These are phyloP conservation scores for Papilio protenor DNA, from an alignment of 2,888 invertebrate genomes.

Conservation along the genomic window DNA sequence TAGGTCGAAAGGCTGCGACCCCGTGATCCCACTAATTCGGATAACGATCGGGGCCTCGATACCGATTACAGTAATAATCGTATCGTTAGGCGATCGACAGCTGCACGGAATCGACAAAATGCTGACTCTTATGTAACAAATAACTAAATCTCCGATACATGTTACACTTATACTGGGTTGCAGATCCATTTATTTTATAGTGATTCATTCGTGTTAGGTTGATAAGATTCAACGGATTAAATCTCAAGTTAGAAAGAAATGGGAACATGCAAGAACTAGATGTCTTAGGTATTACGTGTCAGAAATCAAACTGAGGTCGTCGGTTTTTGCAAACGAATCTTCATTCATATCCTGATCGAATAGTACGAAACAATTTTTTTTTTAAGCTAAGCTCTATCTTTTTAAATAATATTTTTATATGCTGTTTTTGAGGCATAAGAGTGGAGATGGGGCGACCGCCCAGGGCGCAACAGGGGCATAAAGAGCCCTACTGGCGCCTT, in stretches of 20 bases:
- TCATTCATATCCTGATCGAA: too few relatives aligned
- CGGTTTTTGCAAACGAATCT: too few relatives aligned
- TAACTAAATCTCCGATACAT: conserved; percentile 23
- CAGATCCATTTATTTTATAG: too few relatives aligned
- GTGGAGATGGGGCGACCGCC: too few relatives aligned
- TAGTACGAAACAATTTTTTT: not conserved
- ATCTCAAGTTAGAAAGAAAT: too few relatives aligned
- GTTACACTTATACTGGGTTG: not conserved
- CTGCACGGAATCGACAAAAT: conserved; percentile 51
- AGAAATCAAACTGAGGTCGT: too few relatives aligned
- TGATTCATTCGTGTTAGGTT: too few relatives aligned
- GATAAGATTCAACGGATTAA: too few relatives aligned
- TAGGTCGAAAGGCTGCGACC: conserved; percentile 23
- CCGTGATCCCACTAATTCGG: conserved; percentile 40
- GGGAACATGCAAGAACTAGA: too few relatives aligned
- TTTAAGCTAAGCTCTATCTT: not conserved
- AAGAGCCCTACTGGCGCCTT: too few relatives aligned
- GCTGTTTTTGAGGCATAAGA: not conserved
- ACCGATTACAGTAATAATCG: conserved; percentile 52
- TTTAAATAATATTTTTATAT: conserved; percentile 9
- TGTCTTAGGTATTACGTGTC: too few relatives aligned
- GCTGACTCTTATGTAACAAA: conserved; percentile 47
- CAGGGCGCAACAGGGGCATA: too few relatives aligned
- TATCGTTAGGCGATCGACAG: conserved; percentile 54
- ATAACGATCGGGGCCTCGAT: conserved; percentile 42